Evolutionary conservation across 2,888 invertebrate species (phyloP), one percentile per base, ranked within the genome.

Genomic region (Xiphydria camelus): DNA sequence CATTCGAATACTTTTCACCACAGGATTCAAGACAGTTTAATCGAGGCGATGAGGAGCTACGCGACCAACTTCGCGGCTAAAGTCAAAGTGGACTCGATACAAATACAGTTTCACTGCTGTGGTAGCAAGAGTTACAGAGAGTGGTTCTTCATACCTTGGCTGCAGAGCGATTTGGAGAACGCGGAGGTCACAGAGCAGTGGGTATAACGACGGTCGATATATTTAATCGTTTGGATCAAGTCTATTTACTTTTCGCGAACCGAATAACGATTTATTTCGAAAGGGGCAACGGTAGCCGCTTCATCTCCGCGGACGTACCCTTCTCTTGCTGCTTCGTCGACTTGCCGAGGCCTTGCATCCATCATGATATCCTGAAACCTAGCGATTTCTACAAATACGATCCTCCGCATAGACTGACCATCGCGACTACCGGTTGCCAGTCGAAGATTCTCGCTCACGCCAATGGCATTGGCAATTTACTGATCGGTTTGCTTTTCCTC

Each of bases 51-150:
- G 80, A 70, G 77, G 10, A 78, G 80, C 37, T 85, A 84, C 51
- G 75, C 79, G 1, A 78, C 66, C 32, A 82, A 83, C 57, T 72
- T 81, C 2, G 70, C 77, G 1, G 78, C 78, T 2, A 84, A 84
- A 65, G 76, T 77, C 6, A 78, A 80, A 6, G 77, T 85, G 41
- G 84, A 85, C 61, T 72, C 78, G 19, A 61, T 85, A 53, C 84
- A 85, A 70, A 81, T 83, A 1, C 78, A 82, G 51, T 82, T 84
- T 57, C 81, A 81, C 46, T 85, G 85, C 65, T 85, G 84, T 61
- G 84, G 84, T 1, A 78, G 82, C 36, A 80, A 79, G 34, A 78
- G 76, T 52, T 84, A 80, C 57, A 77, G 80, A 47, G 84, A 85
- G 61, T 85, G 85, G 84, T 84, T 83, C 59, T 78, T 72, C 42